phyloP scores from a whole-genome alignment of 2,113 vertebrate genomes.

The Ctenodactylus gundi region DNA sequence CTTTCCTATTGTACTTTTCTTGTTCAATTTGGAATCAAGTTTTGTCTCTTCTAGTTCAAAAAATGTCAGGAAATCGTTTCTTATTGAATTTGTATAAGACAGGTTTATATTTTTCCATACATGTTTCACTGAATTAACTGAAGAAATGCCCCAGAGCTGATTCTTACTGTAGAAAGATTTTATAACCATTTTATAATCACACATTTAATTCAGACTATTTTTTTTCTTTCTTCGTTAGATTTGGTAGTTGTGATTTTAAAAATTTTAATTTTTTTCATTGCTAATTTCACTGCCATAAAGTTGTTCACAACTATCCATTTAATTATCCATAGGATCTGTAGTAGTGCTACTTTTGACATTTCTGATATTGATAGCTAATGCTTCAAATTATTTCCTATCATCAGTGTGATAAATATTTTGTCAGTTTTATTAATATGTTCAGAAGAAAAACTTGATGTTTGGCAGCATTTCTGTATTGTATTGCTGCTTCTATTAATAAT shows the following conservation, averaged over 20 bases:
- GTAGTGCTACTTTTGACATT: not conserved
- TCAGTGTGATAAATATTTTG: not conserved
- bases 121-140: not conserved
- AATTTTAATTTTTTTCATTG: not conserved
- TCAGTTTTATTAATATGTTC: not conserved
- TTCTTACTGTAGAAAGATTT: not conserved
- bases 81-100: not conserved
- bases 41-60: not conserved
- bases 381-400: not conserved
- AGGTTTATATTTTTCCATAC: not conserved
- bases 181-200: not conserved
- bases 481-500: not conserved
- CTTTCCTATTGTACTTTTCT: not conserved
- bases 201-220: not conserved
- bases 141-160: not conserved
- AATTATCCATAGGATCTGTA: not conserved
- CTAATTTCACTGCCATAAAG: not conserved
- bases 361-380: not conserved
- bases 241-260: not conserved
- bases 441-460: not conserved
- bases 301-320: not conserved
- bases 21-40: not conserved
- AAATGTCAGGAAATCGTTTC: not conserved
- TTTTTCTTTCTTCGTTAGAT: not conserved
- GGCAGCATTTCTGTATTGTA: not conserved